Evolutionary conservation across 2,888 invertebrate species (phyloP).

Genomic region (Nomada lathburiana): DNA sequence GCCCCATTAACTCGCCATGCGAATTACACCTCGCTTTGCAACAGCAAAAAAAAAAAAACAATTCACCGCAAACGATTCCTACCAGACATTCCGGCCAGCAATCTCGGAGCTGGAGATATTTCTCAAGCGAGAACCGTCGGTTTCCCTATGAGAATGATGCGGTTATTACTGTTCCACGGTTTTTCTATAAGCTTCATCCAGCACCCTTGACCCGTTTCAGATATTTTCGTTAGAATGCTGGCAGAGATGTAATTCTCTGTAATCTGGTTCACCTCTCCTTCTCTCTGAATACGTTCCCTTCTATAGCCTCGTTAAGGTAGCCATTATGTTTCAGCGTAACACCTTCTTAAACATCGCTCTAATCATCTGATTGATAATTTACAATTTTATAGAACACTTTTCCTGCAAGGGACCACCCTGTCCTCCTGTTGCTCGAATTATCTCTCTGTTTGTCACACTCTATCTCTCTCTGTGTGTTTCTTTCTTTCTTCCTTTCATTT

Average conservation of each 20-base stretch:
- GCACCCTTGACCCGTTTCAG: slow-evolving; percentile 10
- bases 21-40: neutral
- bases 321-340: slow-evolving; percentile 46
- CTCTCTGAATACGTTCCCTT: neutral
- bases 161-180: slow-evolving; percentile 11
- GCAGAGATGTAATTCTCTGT: neutral
- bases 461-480: slow-evolving; percentile 16
- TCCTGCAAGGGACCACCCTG: slow-evolving; percentile 9
- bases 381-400: neutral
- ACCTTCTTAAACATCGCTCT: slow-evolving; percentile 13
- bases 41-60: neutral
- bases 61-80: neutral
- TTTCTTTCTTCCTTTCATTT: slow-evolving; percentile 39
- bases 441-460: slow-evolving; percentile 11
- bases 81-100: too few relatives aligned
- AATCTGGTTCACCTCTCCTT: neutral
- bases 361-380: slow-evolving; percentile 6
- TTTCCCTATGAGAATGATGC: neutral
- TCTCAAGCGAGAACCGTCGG: neutral
- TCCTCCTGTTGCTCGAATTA: slow-evolving; percentile 45
- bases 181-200: slow-evolving; percentile 25
- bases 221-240: slow-evolving; percentile 16
- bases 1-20: neutral
- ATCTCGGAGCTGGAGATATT: neutral
- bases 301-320: slow-evolving; percentile 18